Conservation (phyloP, 2,797 vertebrate species). For the Lerista edwardsae region DNA sequence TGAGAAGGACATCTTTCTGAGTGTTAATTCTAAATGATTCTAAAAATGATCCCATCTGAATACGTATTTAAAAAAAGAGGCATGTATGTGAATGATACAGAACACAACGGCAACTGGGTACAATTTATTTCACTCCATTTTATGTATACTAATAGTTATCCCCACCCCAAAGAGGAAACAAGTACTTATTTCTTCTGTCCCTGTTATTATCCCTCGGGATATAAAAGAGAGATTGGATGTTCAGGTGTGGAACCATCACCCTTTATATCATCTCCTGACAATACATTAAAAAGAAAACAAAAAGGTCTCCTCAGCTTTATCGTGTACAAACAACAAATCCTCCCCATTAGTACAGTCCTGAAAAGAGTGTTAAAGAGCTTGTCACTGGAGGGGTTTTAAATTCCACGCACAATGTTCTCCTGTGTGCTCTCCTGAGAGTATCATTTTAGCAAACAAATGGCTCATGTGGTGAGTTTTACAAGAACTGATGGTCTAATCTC, state of each 20-base stretch:
- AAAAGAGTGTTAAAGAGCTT: constrained; percentile 17
- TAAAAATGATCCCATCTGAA: neutral
- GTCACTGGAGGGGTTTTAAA: constrained; percentile 23
- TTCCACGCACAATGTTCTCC: constrained; percentile 22
- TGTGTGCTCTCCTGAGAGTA: constrained; percentile 11
- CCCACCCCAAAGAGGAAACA: neutral
- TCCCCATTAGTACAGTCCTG: constrained; percentile 24
- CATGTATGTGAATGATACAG: constrained; percentile 7
- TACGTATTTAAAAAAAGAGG: neutral
- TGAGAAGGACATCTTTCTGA: no score
- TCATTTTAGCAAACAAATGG: constrained; percentile 40
- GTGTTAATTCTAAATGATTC: no score
- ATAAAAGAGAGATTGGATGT: constrained; percentile 45
- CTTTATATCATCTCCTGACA: constrained; percentile 58
- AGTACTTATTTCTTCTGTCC: constrained; percentile 35
- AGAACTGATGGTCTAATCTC: constrained; percentile 19
- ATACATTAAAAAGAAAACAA: constrained; percentile 16
- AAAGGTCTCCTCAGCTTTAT: constrained; percentile 46
- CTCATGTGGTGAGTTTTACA: neutral
- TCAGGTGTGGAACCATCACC: constrained; percentile 26
- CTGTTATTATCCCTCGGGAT: constrained; percentile 21
- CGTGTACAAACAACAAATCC: constrained; percentile 16
- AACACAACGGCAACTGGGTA: neutral
- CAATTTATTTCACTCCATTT: constrained; percentile 30
- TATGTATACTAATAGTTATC: neutral